Conservation (phyloP, 2,797 vertebrate species). For the Ficedula albicollis region DNA sequence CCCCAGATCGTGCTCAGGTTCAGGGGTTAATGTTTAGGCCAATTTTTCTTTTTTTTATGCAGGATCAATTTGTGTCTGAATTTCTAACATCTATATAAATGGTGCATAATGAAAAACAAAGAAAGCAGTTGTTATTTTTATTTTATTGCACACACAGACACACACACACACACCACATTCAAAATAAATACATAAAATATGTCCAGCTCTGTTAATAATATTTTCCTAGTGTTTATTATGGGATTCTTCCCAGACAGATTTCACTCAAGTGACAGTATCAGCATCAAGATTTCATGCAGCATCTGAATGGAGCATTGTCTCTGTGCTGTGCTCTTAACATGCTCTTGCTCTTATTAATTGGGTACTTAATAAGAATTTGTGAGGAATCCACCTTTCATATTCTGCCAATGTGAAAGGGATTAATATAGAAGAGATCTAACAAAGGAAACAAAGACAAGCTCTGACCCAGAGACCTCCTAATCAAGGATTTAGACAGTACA, state of each 20-base stretch:
- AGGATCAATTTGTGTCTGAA: background rate
- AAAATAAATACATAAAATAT: background rate
- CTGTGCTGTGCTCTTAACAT: background rate
- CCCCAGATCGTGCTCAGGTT: background rate
- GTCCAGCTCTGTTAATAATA: background rate
- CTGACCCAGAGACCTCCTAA: slow-evolving; percentile 56
- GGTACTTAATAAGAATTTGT: slow-evolving; percentile 56
- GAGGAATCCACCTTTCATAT: slow-evolving; percentile 61
- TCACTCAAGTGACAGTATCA: slow-evolving; percentile 37
- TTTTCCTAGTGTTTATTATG: background rate
- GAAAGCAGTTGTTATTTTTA: background rate
- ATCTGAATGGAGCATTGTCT: slow-evolving; percentile 48
- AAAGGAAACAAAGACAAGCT: slow-evolving; percentile 60
- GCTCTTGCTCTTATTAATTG: slow-evolving; percentile 49
- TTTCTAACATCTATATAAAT: background rate
- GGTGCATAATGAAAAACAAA: background rate
- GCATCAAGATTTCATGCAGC: slow-evolving; percentile 26
- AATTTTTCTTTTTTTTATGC: background rate
- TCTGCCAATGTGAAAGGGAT: slow-evolving; percentile 55
- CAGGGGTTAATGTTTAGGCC: background rate
- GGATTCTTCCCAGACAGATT: slow-evolving; percentile 11
- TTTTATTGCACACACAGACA: background rate
- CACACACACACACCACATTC: background rate
- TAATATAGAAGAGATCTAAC: slow-evolving; percentile 61
- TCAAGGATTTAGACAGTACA: slow-evolving; percentile 57